phyloP scores from a whole-genome alignment of 2,113 vertebrate species.

The Oreochromis niloticus region DNA sequence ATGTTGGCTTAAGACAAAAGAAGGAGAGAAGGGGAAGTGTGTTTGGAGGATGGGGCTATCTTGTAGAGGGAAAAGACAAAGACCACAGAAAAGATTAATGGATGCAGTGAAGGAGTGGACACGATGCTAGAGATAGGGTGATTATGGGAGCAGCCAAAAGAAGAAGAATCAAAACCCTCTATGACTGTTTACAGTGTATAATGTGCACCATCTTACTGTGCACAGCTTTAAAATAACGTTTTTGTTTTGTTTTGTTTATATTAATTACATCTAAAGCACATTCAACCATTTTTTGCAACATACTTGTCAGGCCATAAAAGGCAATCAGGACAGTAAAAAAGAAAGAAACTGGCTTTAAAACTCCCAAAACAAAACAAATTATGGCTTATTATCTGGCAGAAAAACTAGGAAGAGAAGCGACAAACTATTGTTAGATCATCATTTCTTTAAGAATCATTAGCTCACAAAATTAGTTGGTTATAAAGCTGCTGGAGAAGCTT shows the following conservation, averaged over 20 bases:
- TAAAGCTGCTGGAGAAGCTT: neutral
- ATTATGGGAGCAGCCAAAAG: neutral
- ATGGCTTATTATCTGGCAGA: neutral
- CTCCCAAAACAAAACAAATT: neutral
- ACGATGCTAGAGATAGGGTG: neutral
- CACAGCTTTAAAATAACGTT: neutral
- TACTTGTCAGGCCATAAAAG: neutral
- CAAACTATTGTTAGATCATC: neutral
- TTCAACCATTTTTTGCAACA: neutral
- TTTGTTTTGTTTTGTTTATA: neutral
- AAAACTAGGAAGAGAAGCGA: neutral
- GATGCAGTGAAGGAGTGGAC: neutral
- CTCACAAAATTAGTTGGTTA: neutral
- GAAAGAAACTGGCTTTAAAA: neutral
- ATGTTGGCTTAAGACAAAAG: neutral
- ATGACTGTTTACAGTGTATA: fast-evolving
- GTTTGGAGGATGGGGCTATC: neutral
- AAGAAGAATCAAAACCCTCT: neutral
- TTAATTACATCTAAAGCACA: neutral
- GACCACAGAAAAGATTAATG: neutral
- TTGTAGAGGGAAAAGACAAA: neutral
- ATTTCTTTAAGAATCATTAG: neutral
- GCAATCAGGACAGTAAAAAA: neutral
- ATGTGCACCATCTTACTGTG: neutral
- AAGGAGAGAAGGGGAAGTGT: neutral